These are phyloP conservation scores for Sminthurinus aureus DNA, from an alignment of 2,888 invertebrate species.

Conservation along the genomic window DNA sequence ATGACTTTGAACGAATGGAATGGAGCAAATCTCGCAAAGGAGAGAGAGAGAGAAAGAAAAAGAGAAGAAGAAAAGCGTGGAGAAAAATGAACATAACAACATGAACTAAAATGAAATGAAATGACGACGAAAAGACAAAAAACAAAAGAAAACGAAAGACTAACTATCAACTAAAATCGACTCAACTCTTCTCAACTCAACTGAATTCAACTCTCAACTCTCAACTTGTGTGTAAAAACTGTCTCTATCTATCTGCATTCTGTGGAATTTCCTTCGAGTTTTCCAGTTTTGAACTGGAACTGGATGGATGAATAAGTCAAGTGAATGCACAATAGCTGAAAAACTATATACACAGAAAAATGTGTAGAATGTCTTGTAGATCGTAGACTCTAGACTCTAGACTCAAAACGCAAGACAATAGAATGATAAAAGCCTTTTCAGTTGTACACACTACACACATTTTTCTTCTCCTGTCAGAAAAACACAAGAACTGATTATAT, in stretches of 20 bases:
- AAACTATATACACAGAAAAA: background rate
- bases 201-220: too few species aligned
- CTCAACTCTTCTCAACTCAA: too few species aligned
- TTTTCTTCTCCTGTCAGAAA: too few species aligned
- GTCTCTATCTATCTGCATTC: background rate
- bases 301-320: background rate
- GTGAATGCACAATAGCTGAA: background rate
- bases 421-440: too few species aligned
- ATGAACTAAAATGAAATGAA: background rate
- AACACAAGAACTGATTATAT: background rate
- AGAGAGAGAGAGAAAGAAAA: background rate
- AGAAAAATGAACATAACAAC: conserved; percentile 1
- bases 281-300: background rate
- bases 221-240: too few species aligned
- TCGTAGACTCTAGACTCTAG: too few species aligned
- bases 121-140: background rate
- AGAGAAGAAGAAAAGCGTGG: background rate
- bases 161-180: too few species aligned
- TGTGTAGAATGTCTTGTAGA: background rate
- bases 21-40: too few species aligned
- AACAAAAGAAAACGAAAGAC: conserved; percentile 4
- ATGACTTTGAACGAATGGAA: background rate
- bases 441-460: background rate
- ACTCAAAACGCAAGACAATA: background rate
- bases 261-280: background rate